Base-by-base conservation (phyloP, 2,113 vertebrate species). In the Dipodomys merriami region DNA sequence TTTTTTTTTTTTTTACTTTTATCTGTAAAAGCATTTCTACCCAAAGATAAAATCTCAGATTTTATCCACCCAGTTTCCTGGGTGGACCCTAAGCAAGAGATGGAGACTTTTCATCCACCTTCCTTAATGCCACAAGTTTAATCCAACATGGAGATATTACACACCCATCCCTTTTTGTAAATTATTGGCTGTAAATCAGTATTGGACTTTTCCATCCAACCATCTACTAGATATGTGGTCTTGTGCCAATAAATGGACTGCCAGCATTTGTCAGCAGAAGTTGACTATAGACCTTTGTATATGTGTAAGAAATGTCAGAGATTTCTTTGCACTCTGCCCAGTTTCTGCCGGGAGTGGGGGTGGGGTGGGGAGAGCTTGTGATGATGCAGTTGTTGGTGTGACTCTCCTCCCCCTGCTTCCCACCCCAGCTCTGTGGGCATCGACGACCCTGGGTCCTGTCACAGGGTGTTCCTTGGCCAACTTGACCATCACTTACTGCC, bases 341-440 rank as follows among this genome's bases (percentile, higher is more conserved):
- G 22, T 49, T 53, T 65, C 15, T 27, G 76, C 57, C 9, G 7
- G 3, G 49, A 53, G 12, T 13, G 12, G 53, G 53, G 53, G 3
- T 57, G 53, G 53, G 53, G 53, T 11, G 16, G 15, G 53, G 53
- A 4, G 53, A 16, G 53, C 15, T 18, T 57, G 53, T 13, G 53
- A 1, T 4, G 2, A 29, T 9, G 20, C 16, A 27, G 0, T 62
- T 84, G 73, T 7, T 9, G 2, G 0, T 44, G 11, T 68, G 8
- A 4, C 39, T 25, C 29, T 15, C 10, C 67, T n/a, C 15, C 39
- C n/a, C 8, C 68, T 5, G 29, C 7, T 6, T 10, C 2, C 49
- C 2, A 35, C n/a, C 3, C 10, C 2, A 29, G 74, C 12, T 12
- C 22, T 67, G 16, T 85, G 67, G 57, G 57, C n/a, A 64, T 20